phyloP scores from a whole-genome alignment of 2,888 invertebrate species.

The Barypeithes pellucidus region DNA sequence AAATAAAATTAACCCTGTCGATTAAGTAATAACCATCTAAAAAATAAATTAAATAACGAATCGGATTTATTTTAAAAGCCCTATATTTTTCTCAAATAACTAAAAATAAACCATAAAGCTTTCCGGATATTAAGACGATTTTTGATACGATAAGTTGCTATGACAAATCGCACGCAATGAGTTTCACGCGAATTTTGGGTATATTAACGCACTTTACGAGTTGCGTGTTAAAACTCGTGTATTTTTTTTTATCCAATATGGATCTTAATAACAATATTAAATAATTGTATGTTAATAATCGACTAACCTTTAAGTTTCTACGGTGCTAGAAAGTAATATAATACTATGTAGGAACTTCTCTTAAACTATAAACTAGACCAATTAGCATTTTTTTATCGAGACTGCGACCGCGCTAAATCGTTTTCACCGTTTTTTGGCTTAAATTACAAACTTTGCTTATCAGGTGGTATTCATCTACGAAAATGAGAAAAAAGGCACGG shows the following conservation, averaged over 20 bases:
- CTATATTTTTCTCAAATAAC: not conserved
- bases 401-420: too few relatives aligned
- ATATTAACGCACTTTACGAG: not conserved
- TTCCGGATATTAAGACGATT: not conserved
- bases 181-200: not conserved
- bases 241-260: not conserved
- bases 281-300: not conserved
- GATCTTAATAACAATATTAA: slow-evolving; percentile 9
- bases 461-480: too few relatives aligned
- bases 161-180: not conserved
- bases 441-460: too few relatives aligned
- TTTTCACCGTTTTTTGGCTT: too few relatives aligned
- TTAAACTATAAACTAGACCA: too few relatives aligned
- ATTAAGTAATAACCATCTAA: too few relatives aligned
- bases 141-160: not conserved
- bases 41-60: too few relatives aligned
- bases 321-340: not conserved
- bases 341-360: too few relatives aligned
- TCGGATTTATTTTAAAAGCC: not conserved
- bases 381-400: too few relatives aligned
- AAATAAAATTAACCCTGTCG: too few relatives aligned
- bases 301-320: not conserved
- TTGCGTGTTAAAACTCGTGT: not conserved
- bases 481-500: too few relatives aligned
- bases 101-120: not conserved